A percentile compares a stretch with the other conserved stretches of the same genome.
Conservation (phyloP, 2,113 vertebrate species). For the Haemorhous mexicanus region DNA sequence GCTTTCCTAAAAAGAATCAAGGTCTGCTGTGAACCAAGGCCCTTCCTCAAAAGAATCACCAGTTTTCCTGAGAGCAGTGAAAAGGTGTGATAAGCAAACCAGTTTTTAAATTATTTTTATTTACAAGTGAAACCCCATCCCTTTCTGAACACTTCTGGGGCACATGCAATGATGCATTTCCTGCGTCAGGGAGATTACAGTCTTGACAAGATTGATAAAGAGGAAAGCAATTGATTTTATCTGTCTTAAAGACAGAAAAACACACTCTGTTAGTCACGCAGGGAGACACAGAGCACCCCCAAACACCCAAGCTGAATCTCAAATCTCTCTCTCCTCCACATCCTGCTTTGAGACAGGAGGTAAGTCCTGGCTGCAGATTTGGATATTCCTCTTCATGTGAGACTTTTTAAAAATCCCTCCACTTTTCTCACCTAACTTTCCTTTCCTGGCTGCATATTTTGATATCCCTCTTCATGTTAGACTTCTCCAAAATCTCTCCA, state of each 20-base stretch:
- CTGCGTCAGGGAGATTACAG: neutral
- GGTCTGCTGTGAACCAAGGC: neutral
- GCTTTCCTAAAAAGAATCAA: neutral
- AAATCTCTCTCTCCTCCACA: neutral
- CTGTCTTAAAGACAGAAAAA: neutral
- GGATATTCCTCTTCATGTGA: neutral
- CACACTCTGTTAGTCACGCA: neutral
- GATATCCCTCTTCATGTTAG: neutral
- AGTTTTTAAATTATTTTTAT: neutral
- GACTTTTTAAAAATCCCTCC: neutral
- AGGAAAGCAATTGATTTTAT: neutral
- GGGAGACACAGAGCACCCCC: neutral
- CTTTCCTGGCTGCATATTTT: neutral
- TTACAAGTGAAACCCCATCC: neutral
- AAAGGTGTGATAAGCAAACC: neutral
- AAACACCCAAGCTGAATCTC: neutral
- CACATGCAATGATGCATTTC: accelerated
- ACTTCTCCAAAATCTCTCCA: neutral
- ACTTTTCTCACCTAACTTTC: neutral
- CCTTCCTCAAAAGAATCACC: neutral
- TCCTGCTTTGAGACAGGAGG: neutral
- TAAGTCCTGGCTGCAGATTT: neutral
- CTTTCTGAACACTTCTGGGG: neutral
- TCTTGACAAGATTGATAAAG: neutral
- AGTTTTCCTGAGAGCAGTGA: neutral